A percentile compares a stretch with the other conserved stretches of the same genome.
phyloP scores from a whole-genome alignment of 2,888 invertebrate genomes.

The Platycheirus albimanus region DNA sequence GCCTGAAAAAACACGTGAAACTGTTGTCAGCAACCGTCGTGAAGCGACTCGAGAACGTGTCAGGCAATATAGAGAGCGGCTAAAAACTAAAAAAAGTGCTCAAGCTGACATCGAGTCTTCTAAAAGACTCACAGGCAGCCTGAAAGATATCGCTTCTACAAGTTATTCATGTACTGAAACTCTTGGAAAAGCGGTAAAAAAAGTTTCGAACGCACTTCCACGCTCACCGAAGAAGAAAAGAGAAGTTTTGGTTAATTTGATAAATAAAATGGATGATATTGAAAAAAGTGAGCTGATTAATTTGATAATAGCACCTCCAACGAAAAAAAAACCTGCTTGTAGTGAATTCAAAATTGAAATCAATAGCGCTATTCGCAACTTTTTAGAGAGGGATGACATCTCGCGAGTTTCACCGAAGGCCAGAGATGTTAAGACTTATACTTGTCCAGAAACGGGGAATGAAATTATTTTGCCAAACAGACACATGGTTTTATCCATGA shows the following conservation, averaged over 20 bases:
- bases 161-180: background rate
- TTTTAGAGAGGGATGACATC: too few relatives aligned
- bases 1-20: background rate
- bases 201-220: background rate
- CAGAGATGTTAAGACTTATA: background rate
- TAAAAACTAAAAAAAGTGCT: too few relatives aligned
- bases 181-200: background rate
- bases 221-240: background rate
- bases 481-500: constrained; percentile 4
- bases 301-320: background rate
- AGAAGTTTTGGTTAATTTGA: background rate
- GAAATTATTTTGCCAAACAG: background rate
- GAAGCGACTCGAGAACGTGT: background rate
- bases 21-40: background rate
- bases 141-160: background rate
- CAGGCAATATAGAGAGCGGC: background rate
- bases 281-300: background rate
- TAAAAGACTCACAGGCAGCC: background rate
- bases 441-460: background rate
- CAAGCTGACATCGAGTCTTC: too few relatives aligned
- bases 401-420: constrained; percentile 1
- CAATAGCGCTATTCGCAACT: too few relatives aligned
- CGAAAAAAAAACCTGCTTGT: background rate
- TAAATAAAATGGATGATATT: background rate
- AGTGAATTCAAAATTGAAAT: background rate